Percentiles rank a stretch among this genome's conserved stretches.
Evolutionary conservation across 2,113 vertebrate species (phyloP).

Genomic region (Macquaria australasica): DNA sequence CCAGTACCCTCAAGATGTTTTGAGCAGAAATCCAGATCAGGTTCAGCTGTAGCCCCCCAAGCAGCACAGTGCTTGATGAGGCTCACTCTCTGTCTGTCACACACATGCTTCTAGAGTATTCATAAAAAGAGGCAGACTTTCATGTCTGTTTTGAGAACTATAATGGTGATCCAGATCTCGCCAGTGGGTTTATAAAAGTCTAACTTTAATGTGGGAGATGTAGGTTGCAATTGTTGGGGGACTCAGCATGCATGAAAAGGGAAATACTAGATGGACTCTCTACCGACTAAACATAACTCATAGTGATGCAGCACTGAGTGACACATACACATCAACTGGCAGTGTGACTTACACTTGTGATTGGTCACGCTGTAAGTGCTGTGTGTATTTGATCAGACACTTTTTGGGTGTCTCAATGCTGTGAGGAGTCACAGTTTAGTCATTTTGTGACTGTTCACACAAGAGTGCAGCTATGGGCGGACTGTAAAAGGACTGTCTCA

Average conservation of each 20-base stretch:
- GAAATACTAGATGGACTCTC: background rate
- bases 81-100: background rate
- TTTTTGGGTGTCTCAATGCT: background rate
- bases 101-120: background rate
- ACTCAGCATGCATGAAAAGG: background rate
- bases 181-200: background rate
- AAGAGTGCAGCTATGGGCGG: background rate
- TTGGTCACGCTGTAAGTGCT: background rate
- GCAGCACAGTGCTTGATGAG: background rate
- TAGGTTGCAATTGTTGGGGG: background rate
- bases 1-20: background rate
- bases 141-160: background rate
- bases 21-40: background rate
- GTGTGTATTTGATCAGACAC: background rate
- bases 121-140: background rate
- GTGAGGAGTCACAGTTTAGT: background rate
- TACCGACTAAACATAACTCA: too few species aligned
- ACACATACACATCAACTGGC: too few species aligned
- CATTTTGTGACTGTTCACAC: slow-evolving; percentile 13
- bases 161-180: background rate
- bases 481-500: background rate
- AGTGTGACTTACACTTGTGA: too few species aligned
- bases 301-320: too few species aligned
- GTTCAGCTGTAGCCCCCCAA: background rate
- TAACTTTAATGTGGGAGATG: background rate